A percentile compares a stretch with the other conserved stretches of the same genome.
phyloP scores from a whole-genome alignment of 2,888 invertebrate genomes.

The Tineola bisselliella region DNA sequence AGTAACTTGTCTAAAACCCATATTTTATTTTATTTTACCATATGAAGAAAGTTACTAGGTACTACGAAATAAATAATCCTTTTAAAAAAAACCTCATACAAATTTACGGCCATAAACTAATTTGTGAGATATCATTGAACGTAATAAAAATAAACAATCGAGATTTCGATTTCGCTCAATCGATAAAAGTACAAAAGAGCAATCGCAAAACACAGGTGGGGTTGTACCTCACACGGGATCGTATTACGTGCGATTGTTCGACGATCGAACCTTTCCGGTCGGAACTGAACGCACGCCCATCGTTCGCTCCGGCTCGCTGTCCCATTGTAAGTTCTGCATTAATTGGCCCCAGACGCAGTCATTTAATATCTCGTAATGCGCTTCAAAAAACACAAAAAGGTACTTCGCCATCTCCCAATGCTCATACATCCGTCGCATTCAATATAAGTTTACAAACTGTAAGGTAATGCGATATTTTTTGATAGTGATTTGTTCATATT shows the following conservation, averaged over 20 bases:
- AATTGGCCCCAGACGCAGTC: conserved; percentile 59
- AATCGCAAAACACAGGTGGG: conserved; percentile 40
- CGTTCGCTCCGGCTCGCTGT: conserved; percentile 37
- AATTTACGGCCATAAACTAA: not conserved
- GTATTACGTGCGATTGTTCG: conserved; percentile 45
- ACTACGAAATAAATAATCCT: not conserved
- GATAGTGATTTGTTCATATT: conserved; percentile 52
- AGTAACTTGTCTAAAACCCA: too few relatives aligned
- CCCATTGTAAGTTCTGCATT: conserved; percentile 44
- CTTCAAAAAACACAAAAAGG: conserved; percentile 41
- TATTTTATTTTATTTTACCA: too few relatives aligned
- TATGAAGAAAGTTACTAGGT: too few relatives aligned
- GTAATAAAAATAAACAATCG: not conserved
- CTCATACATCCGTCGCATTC: conserved; percentile 43
- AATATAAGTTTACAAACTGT: conserved; percentile 36
- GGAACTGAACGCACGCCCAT: conserved; percentile 58
- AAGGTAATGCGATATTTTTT: conserved; percentile 51
- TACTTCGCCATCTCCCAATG: conserved; percentile 43
- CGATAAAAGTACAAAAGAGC: conserved; percentile 8
- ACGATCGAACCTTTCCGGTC: conserved; percentile 60
- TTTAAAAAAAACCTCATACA: not conserved
- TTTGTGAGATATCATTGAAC: not conserved
- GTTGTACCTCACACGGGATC: conserved; percentile 38
- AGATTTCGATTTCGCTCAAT: not conserved
- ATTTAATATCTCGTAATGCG: conserved; percentile 54